Conservation (phyloP, 2,888 invertebrate genomes). For the Emmelina monodactyla region DNA sequence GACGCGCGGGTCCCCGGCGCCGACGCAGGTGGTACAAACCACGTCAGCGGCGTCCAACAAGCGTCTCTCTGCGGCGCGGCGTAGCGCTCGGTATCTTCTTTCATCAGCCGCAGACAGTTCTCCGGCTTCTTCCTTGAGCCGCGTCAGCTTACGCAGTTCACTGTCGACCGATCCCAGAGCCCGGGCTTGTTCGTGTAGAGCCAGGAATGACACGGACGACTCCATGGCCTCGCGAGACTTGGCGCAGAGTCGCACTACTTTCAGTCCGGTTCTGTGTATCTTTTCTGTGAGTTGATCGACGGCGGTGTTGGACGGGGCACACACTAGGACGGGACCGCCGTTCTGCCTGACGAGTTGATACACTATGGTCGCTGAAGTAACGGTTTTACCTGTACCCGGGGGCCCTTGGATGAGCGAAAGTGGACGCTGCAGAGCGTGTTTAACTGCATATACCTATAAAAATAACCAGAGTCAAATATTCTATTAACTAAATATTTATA, state of each 20-base stretch:
- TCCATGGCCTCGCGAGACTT: constrained; percentile 98
- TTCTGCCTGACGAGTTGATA: constrained; percentile 96
- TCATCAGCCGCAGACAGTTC: constrained; percentile 96
- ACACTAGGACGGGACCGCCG: constrained; percentile 94
- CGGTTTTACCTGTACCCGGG: constrained; percentile 98
- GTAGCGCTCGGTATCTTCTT: constrained; percentile 88
- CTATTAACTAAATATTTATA: no score
- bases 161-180: constrained; percentile 89
- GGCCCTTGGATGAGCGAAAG: constrained; percentile 97
- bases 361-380: constrained; percentile 98
- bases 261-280: constrained; percentile 96
- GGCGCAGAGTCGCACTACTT: constrained; percentile 93
- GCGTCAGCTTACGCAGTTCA: constrained; percentile 93
- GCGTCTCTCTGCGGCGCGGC: constrained; percentile 90
- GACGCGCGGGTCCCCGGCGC: constrained; percentile 96
- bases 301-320: constrained; percentile 98
- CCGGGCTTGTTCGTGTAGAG: constrained; percentile 96
- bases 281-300: constrained; percentile 99
- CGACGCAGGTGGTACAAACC: constrained; percentile 98
- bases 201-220: constrained; percentile 95
- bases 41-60: constrained; percentile 96
- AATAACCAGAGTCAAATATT: no score
- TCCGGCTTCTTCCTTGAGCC: constrained; percentile 97
- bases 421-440: constrained; percentile 96
- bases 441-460: constrained; percentile 91